These are phyloP conservation scores for Encarsia formosa DNA, from an alignment of 2,888 invertebrate species.

Conservation along the genomic window DNA sequence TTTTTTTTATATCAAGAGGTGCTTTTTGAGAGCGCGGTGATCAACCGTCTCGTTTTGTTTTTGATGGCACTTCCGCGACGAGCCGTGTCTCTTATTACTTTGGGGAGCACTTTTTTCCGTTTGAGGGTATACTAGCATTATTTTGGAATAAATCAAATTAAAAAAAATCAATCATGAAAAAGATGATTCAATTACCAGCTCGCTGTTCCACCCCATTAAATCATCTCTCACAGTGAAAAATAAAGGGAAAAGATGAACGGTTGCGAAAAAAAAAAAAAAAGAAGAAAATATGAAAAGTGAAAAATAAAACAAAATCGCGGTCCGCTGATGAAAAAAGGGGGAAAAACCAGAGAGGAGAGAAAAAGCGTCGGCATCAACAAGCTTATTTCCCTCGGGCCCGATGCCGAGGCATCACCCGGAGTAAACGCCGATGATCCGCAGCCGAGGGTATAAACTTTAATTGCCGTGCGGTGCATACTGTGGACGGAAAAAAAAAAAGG, in stretches of 20 bases:
- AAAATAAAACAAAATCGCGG: not conserved
- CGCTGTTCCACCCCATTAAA: too few species aligned
- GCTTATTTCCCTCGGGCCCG: conserved; percentile 36
- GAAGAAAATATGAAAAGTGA: not conserved
- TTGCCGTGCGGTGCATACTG: conserved; percentile 7
- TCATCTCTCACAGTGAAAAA: too few species aligned
- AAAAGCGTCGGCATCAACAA: conserved; percentile 29
- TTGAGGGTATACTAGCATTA: too few species aligned
- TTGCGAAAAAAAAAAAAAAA: conserved; percentile 7
- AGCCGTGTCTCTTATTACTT: too few species aligned
- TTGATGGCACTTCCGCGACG: too few species aligned
- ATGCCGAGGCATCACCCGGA: conserved; percentile 17
- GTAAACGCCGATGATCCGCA: conserved; percentile 23
- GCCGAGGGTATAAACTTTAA: conserved; percentile 29
- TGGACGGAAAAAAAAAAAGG: conserved; percentile 5
- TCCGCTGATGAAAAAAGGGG: conserved; percentile 10
- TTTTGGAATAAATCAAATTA: too few species aligned
- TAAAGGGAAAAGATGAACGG: conserved; percentile 7
- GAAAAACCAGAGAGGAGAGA: conserved; percentile 6
- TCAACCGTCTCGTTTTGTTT: too few species aligned
- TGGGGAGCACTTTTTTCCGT: too few species aligned
- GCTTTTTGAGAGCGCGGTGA: too few species aligned
- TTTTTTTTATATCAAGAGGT: too few species aligned
- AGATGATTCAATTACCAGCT: too few species aligned
- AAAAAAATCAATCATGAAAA: too few species aligned